phyloP scores from a whole-genome alignment of 2,113 vertebrate species.

The Xerus inauris region DNA sequence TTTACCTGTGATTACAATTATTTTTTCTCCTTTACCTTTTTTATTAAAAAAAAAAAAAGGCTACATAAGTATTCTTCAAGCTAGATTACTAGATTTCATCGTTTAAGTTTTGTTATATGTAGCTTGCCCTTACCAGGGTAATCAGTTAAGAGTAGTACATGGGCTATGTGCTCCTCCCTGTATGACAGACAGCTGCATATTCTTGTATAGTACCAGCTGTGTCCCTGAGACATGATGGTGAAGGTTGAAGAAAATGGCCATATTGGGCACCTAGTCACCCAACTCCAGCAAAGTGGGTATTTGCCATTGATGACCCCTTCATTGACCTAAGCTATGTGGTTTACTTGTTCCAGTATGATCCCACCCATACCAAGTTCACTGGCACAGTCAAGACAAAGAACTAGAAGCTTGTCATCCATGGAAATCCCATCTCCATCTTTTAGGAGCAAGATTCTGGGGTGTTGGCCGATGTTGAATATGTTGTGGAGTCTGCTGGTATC shows the following conservation, averaged over 20 bases:
- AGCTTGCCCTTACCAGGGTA: slow-evolving; percentile 24
- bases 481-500: not conserved
- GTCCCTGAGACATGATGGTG: not conserved
- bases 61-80: not conserved
- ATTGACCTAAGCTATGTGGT: not conserved
- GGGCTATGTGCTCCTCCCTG: not conserved
- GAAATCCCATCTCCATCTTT: not conserved
- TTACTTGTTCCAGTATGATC: not conserved
- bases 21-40: not conserved
- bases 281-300: not conserved
- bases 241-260: not conserved
- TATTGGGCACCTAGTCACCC: not conserved
- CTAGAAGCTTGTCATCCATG: not conserved
- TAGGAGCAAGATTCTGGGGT: not conserved
- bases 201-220: not conserved
- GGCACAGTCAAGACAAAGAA: not conserved
- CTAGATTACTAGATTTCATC: not conserved
- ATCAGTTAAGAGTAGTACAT: not conserved
- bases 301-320: not conserved
- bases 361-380: not conserved
- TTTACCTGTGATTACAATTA: not conserved
- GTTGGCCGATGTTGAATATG: not conserved
- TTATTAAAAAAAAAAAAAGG: not conserved
- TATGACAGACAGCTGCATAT: not conserved
- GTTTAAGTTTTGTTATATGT: slow-evolving; percentile 38